Evolutionary conservation across 2,888 invertebrate genomes (phyloP), one percentile per base, ranked within the genome.

Genomic region (Tenthredo amoena): DNA sequence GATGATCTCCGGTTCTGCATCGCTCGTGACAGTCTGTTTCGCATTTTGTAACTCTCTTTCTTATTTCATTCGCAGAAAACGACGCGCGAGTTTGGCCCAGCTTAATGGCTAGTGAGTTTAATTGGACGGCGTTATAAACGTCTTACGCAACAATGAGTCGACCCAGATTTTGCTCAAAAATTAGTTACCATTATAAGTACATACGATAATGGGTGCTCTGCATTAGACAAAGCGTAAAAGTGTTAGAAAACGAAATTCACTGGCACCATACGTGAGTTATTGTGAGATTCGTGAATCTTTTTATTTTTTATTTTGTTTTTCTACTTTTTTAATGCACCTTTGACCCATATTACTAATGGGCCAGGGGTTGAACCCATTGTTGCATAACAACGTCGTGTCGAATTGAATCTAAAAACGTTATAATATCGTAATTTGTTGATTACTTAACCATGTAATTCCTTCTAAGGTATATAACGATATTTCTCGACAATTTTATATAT

Each of bases 91-190:
- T 47, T 43, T 74, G 74, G 47, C 74, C 43, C 40, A 43, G 74
- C 74, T 40, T 47, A 74, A 74, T 74, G 40, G 26, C 40, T 43
- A 74, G 71, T 40, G 71, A 72, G 71, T 37, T 40, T 76, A 76
- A 76, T 76, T 76, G 43, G 21, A 77, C 55, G n/a, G 18, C 18
- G 55, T 31, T 55, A 55, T 34, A 50, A 50, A 55, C 55, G 50
- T 50, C 77, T 77, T 77, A 55, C 55, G 77, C 34, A 77, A 77
- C 50, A 77, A 77, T 77, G 77, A 77, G 31, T 77, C 40, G 43
- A 74, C 43, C 72, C 21, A 68, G 68, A 68, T 68, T 74, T 74
- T 74, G 21, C 43, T 74, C 43, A 74, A 40, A 74, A 74, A 74
- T 43, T 18, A 72, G 71, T 72, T 37, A 43, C 74, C 43, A 74